Evolutionary conservation across 2,888 invertebrate genomes (phyloP).

Genomic region (Fragum fragum): DNA sequence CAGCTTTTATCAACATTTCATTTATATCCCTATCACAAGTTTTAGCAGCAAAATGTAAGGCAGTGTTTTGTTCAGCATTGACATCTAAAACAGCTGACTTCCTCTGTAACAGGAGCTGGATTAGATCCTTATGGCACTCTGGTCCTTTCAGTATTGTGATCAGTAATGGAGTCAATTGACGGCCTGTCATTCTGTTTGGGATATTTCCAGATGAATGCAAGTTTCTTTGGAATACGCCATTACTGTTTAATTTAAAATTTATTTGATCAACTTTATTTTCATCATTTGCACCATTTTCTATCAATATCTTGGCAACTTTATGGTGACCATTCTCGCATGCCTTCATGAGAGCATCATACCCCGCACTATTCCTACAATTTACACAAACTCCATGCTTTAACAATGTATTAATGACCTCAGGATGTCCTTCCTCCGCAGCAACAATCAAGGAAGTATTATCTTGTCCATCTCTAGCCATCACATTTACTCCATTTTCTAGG

Average conservation of each 20-base stretch:
- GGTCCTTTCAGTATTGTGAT: slow-evolving; percentile 48
- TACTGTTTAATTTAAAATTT: neutral
- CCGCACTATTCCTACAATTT: slow-evolving; percentile 48
- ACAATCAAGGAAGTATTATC: slow-evolving; percentile 59
- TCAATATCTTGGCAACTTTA: slow-evolving; percentile 45
- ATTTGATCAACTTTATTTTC: slow-evolving; percentile 3
- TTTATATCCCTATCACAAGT: slow-evolving; percentile 42
- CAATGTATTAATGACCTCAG: slow-evolving; percentile 35
- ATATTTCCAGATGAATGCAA: neutral
- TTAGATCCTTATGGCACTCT: slow-evolving; percentile 34
- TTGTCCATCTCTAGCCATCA: slow-evolving; percentile 49
- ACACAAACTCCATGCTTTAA: slow-evolving; percentile 45
- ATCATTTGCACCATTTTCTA: slow-evolving; percentile 52
- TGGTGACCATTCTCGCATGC: slow-evolving; percentile 54
- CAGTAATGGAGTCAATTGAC: slow-evolving; percentile 49
- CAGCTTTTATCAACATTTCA: slow-evolving; percentile 49
- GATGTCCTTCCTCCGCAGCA: slow-evolving; percentile 55
- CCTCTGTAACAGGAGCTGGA: slow-evolving; percentile 48
- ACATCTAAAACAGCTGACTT: slow-evolving; percentile 54
- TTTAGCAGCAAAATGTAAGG: slow-evolving; percentile 56
- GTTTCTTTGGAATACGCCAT: neutral
- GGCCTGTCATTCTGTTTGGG: neutral
- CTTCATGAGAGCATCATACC: slow-evolving; percentile 61
- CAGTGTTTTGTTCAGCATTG: slow-evolving; percentile 54
- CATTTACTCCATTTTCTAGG: slow-evolving; percentile 42